A percentile compares a stretch with the other conserved stretches of the same genome.
Conservation (phyloP, 1,140 invertebrate species). For the Cylas formicarius region DNA sequence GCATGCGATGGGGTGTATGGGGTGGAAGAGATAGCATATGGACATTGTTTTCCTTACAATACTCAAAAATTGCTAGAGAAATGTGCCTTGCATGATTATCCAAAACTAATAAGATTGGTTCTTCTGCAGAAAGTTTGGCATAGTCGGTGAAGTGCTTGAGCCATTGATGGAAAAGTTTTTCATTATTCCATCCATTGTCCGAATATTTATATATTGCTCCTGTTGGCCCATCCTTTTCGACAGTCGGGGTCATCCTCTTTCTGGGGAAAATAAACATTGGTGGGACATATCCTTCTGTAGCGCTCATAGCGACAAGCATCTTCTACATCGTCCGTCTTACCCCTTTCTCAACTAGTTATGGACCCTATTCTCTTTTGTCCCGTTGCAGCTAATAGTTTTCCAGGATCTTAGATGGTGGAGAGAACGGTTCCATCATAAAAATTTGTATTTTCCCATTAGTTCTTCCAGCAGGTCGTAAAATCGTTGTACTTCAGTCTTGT, state of each 20-base stretch:
- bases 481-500: slow-evolving; percentile 24
- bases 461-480: slow-evolving; percentile 21
- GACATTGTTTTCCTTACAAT: slow-evolving; percentile 17
- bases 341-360: slow-evolving; percentile 35
- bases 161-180: too few relatives aligned
- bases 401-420: too few relatives aligned
- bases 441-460: slow-evolving; percentile 28
- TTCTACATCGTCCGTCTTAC: slow-evolving; percentile 30
- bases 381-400: slow-evolving; percentile 33
- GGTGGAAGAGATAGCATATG: slow-evolving; percentile 23
- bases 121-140: too few relatives aligned
- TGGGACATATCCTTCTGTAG: slow-evolving; percentile 24
- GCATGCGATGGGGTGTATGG: slow-evolving; percentile 17
- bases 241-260: slow-evolving; percentile 23
- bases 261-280: slow-evolving; percentile 41
- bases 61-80: slow-evolving; percentile 5
- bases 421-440: too few relatives aligned
- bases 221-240: slow-evolving; percentile 1
- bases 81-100: too few relatives aligned
- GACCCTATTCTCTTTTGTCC: slow-evolving; percentile 34
- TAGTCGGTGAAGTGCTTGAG: too few relatives aligned
- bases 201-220: slow-evolving; percentile 6
- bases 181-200: too few relatives aligned
- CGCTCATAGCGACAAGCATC: slow-evolving; percentile 26
- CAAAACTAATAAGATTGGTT: too few relatives aligned